Base-by-base conservation (phyloP, 2,113 vertebrate genomes). In the human region DNA sequence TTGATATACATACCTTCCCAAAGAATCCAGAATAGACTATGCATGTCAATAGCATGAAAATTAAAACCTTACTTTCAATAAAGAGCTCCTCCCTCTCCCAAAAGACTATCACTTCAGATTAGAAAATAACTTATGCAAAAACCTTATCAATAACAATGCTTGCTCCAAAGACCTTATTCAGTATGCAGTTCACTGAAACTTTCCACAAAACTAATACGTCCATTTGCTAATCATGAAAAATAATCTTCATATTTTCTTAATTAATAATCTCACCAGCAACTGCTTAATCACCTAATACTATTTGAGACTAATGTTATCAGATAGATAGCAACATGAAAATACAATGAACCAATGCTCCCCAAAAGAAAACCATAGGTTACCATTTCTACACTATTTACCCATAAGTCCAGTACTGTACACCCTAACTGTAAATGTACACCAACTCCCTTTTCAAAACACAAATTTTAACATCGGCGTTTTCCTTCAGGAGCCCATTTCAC, bases 1-100 rank as follows among this genome's bases (percentile, higher is more conserved):
- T 92, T 97, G 93, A 95, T 94, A 57, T 38, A 90, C n/a, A 23
- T 20, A 88, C 80, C 43, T 70, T 80, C 91, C 50, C 52, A 93
- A 96, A 95, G 50, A 95, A 97, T 87, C 94, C 50, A 94, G 45
- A 80, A 91, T 1, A 94, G 38, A 80, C 89, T 1, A 64, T 22
- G 20, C 32, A 43, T 61, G 75, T 96, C 18, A 27, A 17, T 0
- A 59, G 38, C 35, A 84, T 6, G 22, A 95, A 83, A 88, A 83
- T 55, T 45, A 84, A 96, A 92, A 17, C 18, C 43, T 91, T 64
- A 40, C 48, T 82, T 64, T 89, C 52, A 55, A 92, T 64, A 93
- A 72, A 73, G 30, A 70, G 14, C 16, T 7, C 17, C 30, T 78
- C 48, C 45, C 57, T 27, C 18, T 9, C 8, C 22, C 11, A 45